Evolutionary conservation across 2,113 vertebrate genomes (phyloP).

Genomic region (Siniperca chuatsi): DNA sequence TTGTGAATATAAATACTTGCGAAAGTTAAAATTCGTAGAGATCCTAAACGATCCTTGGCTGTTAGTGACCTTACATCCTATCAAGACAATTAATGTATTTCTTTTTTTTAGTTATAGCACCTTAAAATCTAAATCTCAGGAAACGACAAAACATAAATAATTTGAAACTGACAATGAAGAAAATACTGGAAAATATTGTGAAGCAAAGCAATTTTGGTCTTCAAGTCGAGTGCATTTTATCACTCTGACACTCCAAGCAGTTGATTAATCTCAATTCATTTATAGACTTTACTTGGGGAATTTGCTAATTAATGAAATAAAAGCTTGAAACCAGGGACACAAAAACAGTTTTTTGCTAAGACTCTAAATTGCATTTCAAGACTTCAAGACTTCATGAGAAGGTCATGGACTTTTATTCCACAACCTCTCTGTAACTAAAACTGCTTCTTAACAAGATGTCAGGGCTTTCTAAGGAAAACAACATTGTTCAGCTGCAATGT

Average conservation of each 20-base stretch:
- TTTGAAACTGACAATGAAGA: neutral
- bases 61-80: neutral
- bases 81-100: neutral
- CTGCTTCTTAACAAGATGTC: neutral
- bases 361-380: neutral
- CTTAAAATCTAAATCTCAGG: neutral
- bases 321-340: neutral
- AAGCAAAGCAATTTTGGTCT: constrained; percentile 15
- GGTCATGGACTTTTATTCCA: neutral
- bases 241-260: constrained; percentile 25
- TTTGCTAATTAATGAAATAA: constrained; percentile 17
- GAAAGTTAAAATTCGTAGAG: neutral
- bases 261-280: constrained; percentile 34
- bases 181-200: neutral
- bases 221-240: constrained; percentile 4
- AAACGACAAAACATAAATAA: neutral
- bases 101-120: neutral
- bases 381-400: neutral
- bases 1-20: neutral
- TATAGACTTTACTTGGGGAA: constrained; percentile 14
- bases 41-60: neutral
- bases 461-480: neutral
- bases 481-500: neutral
- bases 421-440: neutral
- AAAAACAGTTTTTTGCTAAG: neutral